Evolutionary conservation across 2,113 vertebrate species (phyloP).

Genomic region (Trematomus loennbergii): DNA sequence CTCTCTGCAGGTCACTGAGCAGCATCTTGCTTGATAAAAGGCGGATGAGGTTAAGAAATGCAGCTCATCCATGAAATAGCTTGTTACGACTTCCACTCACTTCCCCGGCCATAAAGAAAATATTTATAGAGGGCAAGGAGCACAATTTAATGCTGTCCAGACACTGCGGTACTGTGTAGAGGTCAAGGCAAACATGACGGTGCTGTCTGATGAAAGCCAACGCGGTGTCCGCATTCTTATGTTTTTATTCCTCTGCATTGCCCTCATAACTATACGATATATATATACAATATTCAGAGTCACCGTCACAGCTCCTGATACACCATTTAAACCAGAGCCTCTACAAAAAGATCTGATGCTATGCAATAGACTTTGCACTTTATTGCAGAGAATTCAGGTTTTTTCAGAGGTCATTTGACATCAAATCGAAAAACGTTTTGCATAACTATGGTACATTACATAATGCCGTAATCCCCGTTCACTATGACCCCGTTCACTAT

Average conservation of each 20-base stretch:
- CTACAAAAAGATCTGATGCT: neutral
- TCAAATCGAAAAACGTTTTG: slow-evolving; percentile 5
- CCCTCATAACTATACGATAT: slow-evolving; percentile 23
- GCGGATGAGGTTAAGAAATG: slow-evolving; percentile 61
- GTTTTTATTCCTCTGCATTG: slow-evolving; percentile 24
- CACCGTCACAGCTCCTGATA: neutral
- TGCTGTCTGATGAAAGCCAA: slow-evolving; percentile 28
- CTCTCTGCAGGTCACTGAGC: slow-evolving; percentile 55
- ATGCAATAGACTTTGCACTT: neutral
- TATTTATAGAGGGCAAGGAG: slow-evolving; percentile 60
- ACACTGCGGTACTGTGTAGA: slow-evolving; percentile 17
- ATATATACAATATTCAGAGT: slow-evolving; percentile 5
- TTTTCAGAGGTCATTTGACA: slow-evolving; percentile 9
- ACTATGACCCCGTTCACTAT: slow-evolving; percentile 3
- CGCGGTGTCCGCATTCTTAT: neutral
- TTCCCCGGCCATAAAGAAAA: slow-evolving; percentile 52
- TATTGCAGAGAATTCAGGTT: neutral
- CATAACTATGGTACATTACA: neutral
- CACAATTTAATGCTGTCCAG: slow-evolving; percentile 49
- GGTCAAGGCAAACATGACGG: slow-evolving; percentile 41
- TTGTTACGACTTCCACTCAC: slow-evolving; percentile 46
- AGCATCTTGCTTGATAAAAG: slow-evolving; percentile 52
- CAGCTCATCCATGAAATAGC: slow-evolving; percentile 69
- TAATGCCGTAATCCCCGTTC: slow-evolving; percentile 4
- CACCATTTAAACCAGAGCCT: neutral